Base-by-base conservation (phyloP, 2,797 vertebrate genomes). In the Tangara arthus region DNA sequence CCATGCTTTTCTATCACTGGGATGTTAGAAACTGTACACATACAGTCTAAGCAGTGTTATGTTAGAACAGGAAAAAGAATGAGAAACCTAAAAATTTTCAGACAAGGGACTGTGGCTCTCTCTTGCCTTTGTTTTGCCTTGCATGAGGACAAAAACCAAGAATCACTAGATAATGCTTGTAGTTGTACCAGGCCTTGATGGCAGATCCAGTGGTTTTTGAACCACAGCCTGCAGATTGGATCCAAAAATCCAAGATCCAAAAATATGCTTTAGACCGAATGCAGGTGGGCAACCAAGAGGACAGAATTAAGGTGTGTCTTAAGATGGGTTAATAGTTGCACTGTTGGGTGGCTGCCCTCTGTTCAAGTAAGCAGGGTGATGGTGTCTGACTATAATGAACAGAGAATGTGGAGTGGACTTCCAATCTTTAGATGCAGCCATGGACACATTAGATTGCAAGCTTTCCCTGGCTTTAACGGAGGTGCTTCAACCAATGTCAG, bases 171-270 rank as follows among this genome's bases (percentile, higher is more conserved):
- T 60, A 61, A 26, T 85, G 34, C 39, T 53, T 53, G 47, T 77
- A 60, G 20, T n/a, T 46, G 6, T 17, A 34, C 15, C n/a, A 53
- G 39, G 39, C 26, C 23, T 68, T 0, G 0, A 39, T 68, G 63
- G n/a, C n/a, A 39, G 72, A 53, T 60, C 39, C 39, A 39, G 39
- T 60, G 46, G 13, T 24, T 69, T 85, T 77, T 53, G 39, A 77
- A 15, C 34, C 30, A 61, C 82, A 69, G 34, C 34, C 24, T 39
- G 20, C 47, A 69, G 47, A 46, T 5, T 34, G 11, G 82, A 30
- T 69, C 28, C 20, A 60, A 60, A 60, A 69, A 34, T 24, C 41
- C 41, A 42, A 42, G 55, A 30, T 69, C n/a, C 16, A 60, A 60
- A 60, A 69, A 34, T 20, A 18, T 34, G 9, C 47, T 77, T 20